A percentile compares a stretch with the other conserved stretches of the same genome.
phyloP scores from a whole-genome alignment of 2,888 invertebrate species.

The Hemicrepidius hirtus region DNA sequence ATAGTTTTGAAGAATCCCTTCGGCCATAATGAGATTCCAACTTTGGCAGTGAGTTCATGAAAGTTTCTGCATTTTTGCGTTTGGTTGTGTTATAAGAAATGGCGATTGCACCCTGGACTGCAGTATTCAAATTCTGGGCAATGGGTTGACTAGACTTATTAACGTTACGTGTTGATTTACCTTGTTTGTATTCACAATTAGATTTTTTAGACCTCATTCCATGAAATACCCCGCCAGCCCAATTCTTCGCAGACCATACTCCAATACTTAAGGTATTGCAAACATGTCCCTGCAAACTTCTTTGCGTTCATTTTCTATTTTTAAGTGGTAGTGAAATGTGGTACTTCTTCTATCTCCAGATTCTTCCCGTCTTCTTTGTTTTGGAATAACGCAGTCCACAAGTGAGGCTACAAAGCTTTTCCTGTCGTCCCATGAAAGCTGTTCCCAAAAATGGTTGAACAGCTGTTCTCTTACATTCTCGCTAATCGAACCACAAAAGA shows the following conservation, averaged over 20 bases:
- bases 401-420: background rate
- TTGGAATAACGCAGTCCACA: background rate
- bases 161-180: background rate
- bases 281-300: background rate
- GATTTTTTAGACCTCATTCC: background rate
- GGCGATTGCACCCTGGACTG: too few relatives aligned
- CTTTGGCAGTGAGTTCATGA: background rate
- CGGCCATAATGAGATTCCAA: background rate
- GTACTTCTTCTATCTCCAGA: background rate
- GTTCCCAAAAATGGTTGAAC: background rate
- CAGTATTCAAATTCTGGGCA: too few relatives aligned
- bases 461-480: background rate
- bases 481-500: background rate
- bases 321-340: background rate
- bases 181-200: background rate
- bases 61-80: background rate
- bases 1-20: background rate
- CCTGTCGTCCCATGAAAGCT: background rate
- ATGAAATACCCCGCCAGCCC: background rate
- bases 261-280: background rate
- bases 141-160: background rate
- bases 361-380: background rate
- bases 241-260: background rate
- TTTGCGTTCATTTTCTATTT: too few relatives aligned
- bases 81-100: background rate